phyloP scores from a whole-genome alignment of 92 coral and sea anemone genomes.

The Bergia sp. region DNA sequence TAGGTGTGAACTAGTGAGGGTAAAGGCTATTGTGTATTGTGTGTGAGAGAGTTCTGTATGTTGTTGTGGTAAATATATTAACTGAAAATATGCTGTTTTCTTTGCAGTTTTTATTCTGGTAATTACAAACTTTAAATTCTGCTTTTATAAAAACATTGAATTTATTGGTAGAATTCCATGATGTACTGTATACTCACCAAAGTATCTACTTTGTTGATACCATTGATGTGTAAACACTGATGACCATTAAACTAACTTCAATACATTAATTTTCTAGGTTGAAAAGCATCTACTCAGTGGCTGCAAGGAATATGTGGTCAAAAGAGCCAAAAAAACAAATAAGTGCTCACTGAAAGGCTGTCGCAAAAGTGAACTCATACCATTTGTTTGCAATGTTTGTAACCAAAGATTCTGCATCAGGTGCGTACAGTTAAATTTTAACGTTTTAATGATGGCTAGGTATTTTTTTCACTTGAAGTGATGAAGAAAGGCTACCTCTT shows the following conservation, averaged over 20 bases:
- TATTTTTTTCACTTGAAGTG: background rate
- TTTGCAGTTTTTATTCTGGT: too few relatives aligned
- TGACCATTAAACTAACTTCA: background rate
- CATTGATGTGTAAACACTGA: background rate
- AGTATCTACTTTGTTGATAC: background rate
- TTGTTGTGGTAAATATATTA: too few relatives aligned
- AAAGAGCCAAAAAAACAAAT: conserved; percentile 85
- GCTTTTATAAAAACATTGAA: too few relatives aligned
- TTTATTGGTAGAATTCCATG: too few relatives aligned
- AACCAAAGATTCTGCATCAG: conserved; percentile 89
- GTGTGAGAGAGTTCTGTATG: too few relatives aligned
- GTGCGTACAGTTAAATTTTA: conserved; percentile 45
- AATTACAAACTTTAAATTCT: too few relatives aligned
- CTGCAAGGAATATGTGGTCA: conserved; percentile 83
- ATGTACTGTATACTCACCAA: too few relatives aligned
- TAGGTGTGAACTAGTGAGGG: too few relatives aligned
- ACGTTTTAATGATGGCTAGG: too few relatives aligned
- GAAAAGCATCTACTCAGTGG: conserved; percentile 92
- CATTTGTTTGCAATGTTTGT: conserved; percentile 81
- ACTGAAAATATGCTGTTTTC: too few relatives aligned
- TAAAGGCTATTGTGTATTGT: too few relatives aligned
- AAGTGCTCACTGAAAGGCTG: conserved; percentile 86
- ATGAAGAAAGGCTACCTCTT: too few relatives aligned
- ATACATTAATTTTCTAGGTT: conserved; percentile 56
- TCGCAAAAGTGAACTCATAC: conserved; percentile 86